These are phyloP conservation scores for Catharus fuscescens DNA, from an alignment of 2,113 vertebrate species.

Conservation along the genomic window DNA sequence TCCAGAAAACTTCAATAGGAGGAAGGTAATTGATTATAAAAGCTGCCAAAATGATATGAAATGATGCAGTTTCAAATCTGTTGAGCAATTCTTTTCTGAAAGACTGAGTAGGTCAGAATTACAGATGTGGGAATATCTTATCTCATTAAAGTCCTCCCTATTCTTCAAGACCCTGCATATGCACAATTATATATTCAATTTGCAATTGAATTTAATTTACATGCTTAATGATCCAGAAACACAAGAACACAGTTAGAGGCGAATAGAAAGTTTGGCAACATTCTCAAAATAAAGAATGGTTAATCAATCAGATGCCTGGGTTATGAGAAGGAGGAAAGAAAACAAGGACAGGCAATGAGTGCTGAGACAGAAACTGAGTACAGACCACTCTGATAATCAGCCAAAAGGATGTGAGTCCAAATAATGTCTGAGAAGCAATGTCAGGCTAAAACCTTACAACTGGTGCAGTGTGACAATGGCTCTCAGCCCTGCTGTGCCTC, in stretches of 20 bases:
- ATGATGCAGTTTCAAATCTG: conserved; percentile 31
- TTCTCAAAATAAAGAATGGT: not conserved
- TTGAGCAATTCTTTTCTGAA: conserved; percentile 50
- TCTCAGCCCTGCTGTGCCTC: not conserved
- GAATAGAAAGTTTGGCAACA: conserved; percentile 38
- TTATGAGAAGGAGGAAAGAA: not conserved
- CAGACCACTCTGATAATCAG: not conserved
- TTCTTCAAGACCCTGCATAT: conserved; percentile 29
- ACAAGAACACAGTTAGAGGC: conserved; percentile 24
- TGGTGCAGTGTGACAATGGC: not conserved
- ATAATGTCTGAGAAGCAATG: not conserved
- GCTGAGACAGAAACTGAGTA: not conserved
- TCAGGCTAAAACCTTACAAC: not conserved
- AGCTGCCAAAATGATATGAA: conserved; percentile 29
- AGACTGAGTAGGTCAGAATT: conserved; percentile 50
- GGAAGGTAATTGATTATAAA: conserved; percentile 14
- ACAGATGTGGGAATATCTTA: conserved; percentile 45
- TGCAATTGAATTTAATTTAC: conserved; percentile 53
- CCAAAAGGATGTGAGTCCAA: not conserved
- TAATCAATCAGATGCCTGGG: conserved; percentile 9
- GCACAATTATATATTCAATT: conserved; percentile 30
- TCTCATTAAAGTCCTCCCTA: conserved; percentile 8
- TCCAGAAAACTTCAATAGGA: not conserved
- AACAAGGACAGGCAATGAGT: not conserved
- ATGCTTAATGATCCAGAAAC: conserved; percentile 58